Evolutionary conservation across 2,797 vertebrate genomes (phyloP).

Genomic region (Sebastes nivosus): DNA sequence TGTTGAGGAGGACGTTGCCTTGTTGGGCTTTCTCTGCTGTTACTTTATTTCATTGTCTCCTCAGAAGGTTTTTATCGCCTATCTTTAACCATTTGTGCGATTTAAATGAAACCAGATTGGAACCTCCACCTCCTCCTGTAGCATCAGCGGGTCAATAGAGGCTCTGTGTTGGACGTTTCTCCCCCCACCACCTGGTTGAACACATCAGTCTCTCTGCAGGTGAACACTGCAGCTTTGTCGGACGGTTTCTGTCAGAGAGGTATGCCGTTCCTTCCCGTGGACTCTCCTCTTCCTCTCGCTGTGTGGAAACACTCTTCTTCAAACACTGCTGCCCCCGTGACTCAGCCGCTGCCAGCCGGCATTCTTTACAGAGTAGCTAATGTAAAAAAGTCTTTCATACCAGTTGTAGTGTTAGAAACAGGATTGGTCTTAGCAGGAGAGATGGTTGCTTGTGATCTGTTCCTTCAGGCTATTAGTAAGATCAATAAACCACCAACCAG

Average conservation of each 20-base stretch:
- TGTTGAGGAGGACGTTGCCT: no score
- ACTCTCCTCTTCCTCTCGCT: neutral
- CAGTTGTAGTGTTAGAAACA: neutral
- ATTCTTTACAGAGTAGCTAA: neutral
- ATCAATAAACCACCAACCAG: neutral
- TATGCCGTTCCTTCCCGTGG: neutral
- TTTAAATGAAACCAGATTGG: neutral
- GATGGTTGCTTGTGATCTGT: neutral
- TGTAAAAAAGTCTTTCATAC: neutral
- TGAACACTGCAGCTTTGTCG: constrained; percentile 24
- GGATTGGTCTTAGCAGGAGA: neutral
- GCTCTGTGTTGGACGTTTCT: neutral
- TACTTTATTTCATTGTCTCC: neutral
- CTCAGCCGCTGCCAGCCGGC: neutral
- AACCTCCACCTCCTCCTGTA: neutral
- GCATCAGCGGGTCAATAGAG: neutral
- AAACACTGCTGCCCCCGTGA: constrained; percentile 4
- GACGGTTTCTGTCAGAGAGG: neutral
- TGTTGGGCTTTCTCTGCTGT: neutral
- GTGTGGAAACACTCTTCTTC: neutral
- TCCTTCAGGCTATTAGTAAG: neutral
- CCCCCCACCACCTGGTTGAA: neutral
- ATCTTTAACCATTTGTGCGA: neutral
- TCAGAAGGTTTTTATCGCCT: neutral
- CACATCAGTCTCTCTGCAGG: neutral